A percentile compares a stretch with the other conserved stretches of the same genome.
phyloP scores from a whole-genome alignment of 2,888 invertebrate genomes.

The Aricia artaxerxes region DNA sequence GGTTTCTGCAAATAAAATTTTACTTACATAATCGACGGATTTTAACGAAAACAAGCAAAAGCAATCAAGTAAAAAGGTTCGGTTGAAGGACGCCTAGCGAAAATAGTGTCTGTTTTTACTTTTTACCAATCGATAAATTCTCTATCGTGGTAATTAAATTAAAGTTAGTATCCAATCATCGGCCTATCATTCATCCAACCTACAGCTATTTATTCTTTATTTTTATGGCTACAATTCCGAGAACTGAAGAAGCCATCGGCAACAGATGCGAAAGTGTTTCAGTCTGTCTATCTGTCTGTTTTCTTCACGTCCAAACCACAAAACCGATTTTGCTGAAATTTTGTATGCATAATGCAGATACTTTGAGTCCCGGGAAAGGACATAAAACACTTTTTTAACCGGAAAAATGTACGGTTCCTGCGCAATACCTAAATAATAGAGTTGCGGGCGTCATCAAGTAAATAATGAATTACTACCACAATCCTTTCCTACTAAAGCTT shows the following conservation, averaged over 20 bases:
- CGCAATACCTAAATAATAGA: no score
- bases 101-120: conserved; percentile 30
- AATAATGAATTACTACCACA: neutral
- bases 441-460: neutral
- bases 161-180: neutral
- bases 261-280: no score
- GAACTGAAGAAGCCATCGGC: no score
- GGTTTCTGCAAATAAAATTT: neutral
- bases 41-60: conserved; percentile 24
- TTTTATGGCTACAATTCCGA: neutral
- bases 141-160: neutral
- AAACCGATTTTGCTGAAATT: no score
- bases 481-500: neutral
- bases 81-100: conserved; percentile 30
- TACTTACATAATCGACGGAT: conserved; percentile 24
- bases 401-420: no score
- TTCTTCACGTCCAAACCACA: no score
- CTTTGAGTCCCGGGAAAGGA: no score
- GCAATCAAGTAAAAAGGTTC: conserved; percentile 24
- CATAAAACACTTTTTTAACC: no score
- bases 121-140: conserved; percentile 20
- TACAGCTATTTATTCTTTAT: neutral
- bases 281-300: no score
- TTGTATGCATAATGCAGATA: no score
- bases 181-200: neutral